These are phyloP conservation scores for Mastomys coucha DNA, from an alignment of 2,113 vertebrate species.

Conservation along the genomic window DNA sequence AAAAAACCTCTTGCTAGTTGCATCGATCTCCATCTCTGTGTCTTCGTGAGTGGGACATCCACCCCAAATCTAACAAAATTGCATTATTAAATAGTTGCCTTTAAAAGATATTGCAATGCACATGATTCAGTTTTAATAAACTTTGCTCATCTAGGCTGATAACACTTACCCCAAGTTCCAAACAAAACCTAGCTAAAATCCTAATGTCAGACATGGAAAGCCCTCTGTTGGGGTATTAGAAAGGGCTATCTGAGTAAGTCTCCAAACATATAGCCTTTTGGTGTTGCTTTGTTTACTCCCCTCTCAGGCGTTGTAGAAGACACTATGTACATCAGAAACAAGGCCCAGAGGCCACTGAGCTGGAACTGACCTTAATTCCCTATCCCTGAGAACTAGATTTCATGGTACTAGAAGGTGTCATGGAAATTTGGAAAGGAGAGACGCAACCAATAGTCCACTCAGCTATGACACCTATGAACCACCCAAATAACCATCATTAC, in stretches of 20 bases:
- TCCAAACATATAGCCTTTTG: not conserved
- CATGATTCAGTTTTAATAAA: not conserved
- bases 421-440: not conserved
- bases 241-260: not conserved
- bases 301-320: not conserved
- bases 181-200: not conserved
- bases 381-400: not conserved
- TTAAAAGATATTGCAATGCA: not conserved
- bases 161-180: not conserved
- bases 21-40: too few relatives aligned
- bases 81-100: not conserved
- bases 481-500: not conserved
- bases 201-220: not conserved
- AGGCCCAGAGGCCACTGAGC: not conserved
- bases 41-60: too few relatives aligned
- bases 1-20: too few relatives aligned
- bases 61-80: too few relatives aligned
- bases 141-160: not conserved
- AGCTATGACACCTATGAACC: not conserved
- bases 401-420: not conserved
- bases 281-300: not conserved
- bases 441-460: not conserved
- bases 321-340: not conserved
- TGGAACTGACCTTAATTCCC: not conserved
- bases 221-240: not conserved